A percentile compares a stretch with the other conserved stretches of the same genome.
These are phyloP conservation scores for Chanos chanos DNA, from an alignment of 2,797 vertebrate species.

Conservation along the genomic window DNA sequence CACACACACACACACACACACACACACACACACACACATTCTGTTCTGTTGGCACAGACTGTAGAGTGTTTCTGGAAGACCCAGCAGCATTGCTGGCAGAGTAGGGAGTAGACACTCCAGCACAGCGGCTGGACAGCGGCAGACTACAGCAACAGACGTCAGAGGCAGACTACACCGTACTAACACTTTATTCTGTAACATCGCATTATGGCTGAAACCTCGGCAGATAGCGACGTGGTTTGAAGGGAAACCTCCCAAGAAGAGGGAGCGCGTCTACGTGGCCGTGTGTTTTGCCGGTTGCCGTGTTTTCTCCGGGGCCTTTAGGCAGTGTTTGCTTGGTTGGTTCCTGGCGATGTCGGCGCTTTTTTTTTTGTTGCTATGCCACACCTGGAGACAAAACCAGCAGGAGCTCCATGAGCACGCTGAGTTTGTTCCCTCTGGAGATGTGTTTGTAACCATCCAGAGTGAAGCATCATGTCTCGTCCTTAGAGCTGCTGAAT, in stretches of 20 bases:
- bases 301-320: background rate
- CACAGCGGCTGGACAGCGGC: too few relatives aligned
- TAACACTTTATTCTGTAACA: too few relatives aligned
- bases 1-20: background rate
- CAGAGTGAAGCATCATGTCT: constrained; percentile 29
- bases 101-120: too few relatives aligned
- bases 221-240: too few relatives aligned
- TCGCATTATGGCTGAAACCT: too few relatives aligned
- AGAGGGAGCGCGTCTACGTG: too few relatives aligned
- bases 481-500: constrained; percentile 21
- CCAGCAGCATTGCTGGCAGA: too few relatives aligned
- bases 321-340: background rate
- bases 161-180: too few relatives aligned
- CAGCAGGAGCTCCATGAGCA: constrained; percentile 11
- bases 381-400: constrained; percentile 33
- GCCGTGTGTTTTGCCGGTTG: too few relatives aligned
- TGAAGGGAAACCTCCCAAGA: too few relatives aligned
- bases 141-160: too few relatives aligned
- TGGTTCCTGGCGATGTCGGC: background rate
- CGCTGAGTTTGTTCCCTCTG: constrained; percentile 22
- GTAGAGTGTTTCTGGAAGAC: too few relatives aligned
- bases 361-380: background rate
- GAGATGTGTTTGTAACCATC: constrained; percentile 1
- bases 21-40: constrained; percentile 1
- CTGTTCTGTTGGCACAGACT: background rate